These are phyloP conservation scores for Prorops nasuta DNA, from an alignment of 1,140 invertebrate species.

Conservation along the genomic window DNA sequence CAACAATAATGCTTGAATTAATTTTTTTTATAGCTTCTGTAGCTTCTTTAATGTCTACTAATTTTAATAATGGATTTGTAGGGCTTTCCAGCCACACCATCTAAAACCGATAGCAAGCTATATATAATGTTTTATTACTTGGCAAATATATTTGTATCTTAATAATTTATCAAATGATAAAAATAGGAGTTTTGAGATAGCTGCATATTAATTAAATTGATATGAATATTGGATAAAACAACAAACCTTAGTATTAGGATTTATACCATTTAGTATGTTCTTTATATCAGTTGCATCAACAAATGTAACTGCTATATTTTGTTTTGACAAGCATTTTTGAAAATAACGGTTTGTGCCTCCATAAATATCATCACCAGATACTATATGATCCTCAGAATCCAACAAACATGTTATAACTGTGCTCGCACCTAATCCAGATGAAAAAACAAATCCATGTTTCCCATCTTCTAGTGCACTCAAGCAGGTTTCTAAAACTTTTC, in stretches of 20 bases:
- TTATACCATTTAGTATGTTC: conserved; percentile 69
- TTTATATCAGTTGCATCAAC: conserved; percentile 76
- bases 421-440: conserved; percentile 88
- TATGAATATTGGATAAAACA: not conserved
- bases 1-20: conserved; percentile 72
- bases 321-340: conserved; percentile 62
- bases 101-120: conserved; percentile 53
- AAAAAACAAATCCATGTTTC: conserved; percentile 82
- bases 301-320: conserved; percentile 75
- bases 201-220: not conserved
- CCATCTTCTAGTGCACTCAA: conserved; percentile 88
- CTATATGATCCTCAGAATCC: conserved; percentile 83
- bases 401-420: conserved; percentile 75
- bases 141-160: not conserved
- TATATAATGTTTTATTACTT: not conserved
- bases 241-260: conserved; percentile 86
- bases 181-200: not conserved
- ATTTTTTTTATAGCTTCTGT: conserved; percentile 62
- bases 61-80: conserved; percentile 94
- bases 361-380: conserved; percentile 93
- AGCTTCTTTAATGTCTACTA: conserved; percentile 84
- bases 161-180: no score
- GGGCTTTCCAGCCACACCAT: conserved; percentile 97
- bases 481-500: conserved; percentile 85
- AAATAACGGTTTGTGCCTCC: conserved; percentile 83